A percentile compares a stretch with the other conserved stretches of the same genome.
These are phyloP conservation scores for Oikopleura vanhoeffeni DNA, from an alignment of 23 tunicate genomes.

Conservation along the genomic window DNA sequence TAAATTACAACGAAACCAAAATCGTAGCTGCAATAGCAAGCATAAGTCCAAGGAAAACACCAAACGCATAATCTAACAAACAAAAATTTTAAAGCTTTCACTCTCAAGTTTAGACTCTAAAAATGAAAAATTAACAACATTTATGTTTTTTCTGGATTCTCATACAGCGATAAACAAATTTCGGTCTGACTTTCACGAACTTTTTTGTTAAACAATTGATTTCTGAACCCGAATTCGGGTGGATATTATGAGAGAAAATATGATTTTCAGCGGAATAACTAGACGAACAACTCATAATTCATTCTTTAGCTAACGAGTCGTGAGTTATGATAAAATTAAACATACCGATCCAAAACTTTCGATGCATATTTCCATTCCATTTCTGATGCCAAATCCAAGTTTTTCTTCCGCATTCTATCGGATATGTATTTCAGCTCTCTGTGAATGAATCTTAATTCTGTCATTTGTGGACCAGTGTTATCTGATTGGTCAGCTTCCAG, in stretches of 20 bases:
- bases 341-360: neutral
- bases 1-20: neutral
- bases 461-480: neutral
- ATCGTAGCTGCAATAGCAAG: neutral
- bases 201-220: neutral
- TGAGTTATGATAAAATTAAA: neutral
- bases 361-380: conserved; percentile 4
- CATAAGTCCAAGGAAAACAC: neutral
- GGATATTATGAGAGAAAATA: neutral
- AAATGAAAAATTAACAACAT: no score
- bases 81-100: neutral
- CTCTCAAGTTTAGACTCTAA: no score
- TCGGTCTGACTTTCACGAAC: neutral
- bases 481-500: no score
- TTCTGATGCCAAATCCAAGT: neutral
- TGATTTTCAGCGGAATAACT: neutral
- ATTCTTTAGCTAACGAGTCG: neutral
- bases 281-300: no score
- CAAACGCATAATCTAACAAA: neutral
- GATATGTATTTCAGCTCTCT: conserved; percentile 7
- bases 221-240: neutral
- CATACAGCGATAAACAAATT: neutral
- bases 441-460: neutral
- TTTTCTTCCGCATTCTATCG: neutral
- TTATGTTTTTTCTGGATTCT: no score